Evolutionary conservation across 2,888 invertebrate genomes (phyloP).

Genomic region (Pediacus dermestoides): DNA sequence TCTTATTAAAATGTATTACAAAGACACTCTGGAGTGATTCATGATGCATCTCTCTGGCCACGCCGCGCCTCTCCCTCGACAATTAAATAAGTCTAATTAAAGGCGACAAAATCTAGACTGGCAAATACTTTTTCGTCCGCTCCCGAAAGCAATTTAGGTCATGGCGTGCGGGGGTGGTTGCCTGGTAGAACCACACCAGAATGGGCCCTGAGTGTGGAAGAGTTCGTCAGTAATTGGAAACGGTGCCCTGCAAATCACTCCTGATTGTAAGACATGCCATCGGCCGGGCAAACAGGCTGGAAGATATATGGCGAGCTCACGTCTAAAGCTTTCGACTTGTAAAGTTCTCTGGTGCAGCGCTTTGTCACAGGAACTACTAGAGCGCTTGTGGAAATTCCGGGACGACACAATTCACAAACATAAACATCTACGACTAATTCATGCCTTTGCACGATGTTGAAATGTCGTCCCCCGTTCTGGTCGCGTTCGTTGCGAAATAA

Average conservation of each 20-base stretch:
- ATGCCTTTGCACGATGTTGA: slow-evolving; percentile 22
- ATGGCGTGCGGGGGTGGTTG: slow-evolving; percentile 16
- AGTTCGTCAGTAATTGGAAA: slow-evolving; percentile 41
- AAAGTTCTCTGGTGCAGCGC: slow-evolving; percentile 37
- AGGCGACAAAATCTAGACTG: slow-evolving; percentile 18
- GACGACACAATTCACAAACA: slow-evolving; percentile 31
- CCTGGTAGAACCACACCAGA: too few relatives aligned
- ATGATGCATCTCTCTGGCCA: slow-evolving; percentile 2
- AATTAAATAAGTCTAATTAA: slow-evolving; percentile 21
- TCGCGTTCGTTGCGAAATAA: too few relatives aligned
- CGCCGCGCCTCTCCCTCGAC: slow-evolving; percentile 9
- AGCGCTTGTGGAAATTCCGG: slow-evolving; percentile 34
- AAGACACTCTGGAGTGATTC: slow-evolving; percentile 6
- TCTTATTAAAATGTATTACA: slow-evolving; percentile 10
- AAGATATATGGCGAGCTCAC: slow-evolving; percentile 42
- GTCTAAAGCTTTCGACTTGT: slow-evolving; percentile 41
- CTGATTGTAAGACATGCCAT: slow-evolving; percentile 43
- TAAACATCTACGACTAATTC: slow-evolving; percentile 29
- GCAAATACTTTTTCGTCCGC: slow-evolving; percentile 13
- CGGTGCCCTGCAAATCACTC: slow-evolving; percentile 43
- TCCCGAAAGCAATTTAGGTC: slow-evolving; percentile 14
- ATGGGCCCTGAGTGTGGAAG: slow-evolving; percentile 33
- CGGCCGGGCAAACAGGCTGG: slow-evolving; percentile 39
- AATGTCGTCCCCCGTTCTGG: too few relatives aligned
- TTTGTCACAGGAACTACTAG: slow-evolving; percentile 35